Conservation (phyloP, 2,797 vertebrate genomes). For the Pseudochaenichthys georgianus region DNA sequence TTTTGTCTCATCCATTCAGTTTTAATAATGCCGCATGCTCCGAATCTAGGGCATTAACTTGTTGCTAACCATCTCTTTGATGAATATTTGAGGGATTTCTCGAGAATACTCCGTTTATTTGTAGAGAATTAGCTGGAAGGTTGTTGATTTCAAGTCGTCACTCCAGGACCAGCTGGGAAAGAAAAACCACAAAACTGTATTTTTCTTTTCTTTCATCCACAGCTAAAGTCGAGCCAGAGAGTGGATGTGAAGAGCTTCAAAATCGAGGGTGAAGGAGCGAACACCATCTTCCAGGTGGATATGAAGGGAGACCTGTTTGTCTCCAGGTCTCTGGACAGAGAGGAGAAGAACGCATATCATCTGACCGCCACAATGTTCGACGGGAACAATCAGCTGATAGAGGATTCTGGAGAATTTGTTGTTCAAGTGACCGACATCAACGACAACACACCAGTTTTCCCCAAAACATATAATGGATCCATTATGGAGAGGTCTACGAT, state of each 20-base stretch:
- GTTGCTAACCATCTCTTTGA: slow-evolving; percentile 38
- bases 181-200: neutral
- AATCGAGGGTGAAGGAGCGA: slow-evolving; percentile 82
- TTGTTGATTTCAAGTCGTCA: slow-evolving; percentile 18
- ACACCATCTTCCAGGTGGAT: slow-evolving; percentile 77
- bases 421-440: slow-evolving; percentile 84
- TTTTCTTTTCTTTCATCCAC: slow-evolving; percentile 3
- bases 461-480: slow-evolving; percentile 58
- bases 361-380: slow-evolving; percentile 76
- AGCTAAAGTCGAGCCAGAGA: slow-evolving; percentile 76
- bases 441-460: slow-evolving; percentile 81
- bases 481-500: slow-evolving; percentile 74
- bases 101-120: slow-evolving; percentile 22
- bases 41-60: slow-evolving; percentile 36
- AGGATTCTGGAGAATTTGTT: slow-evolving; percentile 66
- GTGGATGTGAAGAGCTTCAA: slow-evolving; percentile 46
- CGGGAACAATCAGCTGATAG: slow-evolving; percentile 49
- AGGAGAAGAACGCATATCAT: slow-evolving; percentile 75
- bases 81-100: slow-evolving; percentile 31
- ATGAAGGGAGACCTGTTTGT: slow-evolving; percentile 77
- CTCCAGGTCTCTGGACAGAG: slow-evolving; percentile 79
- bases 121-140: slow-evolving; percentile 1
- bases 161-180: neutral
- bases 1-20: slow-evolving; percentile 30
- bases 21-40: slow-evolving; percentile 16